Conservation (phyloP, 2,888 invertebrate genomes). For the Nesidiocoris tenuis region DNA sequence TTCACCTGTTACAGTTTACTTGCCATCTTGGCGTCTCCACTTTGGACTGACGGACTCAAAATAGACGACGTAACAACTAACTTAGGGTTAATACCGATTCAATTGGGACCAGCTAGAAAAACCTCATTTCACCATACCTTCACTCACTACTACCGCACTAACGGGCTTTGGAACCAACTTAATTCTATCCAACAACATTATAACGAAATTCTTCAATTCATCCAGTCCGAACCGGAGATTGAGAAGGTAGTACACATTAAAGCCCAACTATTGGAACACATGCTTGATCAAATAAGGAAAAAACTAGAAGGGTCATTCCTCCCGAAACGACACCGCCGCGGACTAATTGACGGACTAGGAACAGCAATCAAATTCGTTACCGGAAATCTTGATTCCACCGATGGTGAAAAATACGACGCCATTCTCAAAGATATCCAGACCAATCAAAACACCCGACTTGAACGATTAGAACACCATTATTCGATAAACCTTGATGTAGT, state of each 20-base stretch:
- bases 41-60: not conserved
- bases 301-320: not conserved
- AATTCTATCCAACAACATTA: not conserved
- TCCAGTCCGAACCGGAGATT: not conserved
- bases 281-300: not conserved
- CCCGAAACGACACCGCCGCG: not conserved
- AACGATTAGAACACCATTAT: constrained; percentile 3
- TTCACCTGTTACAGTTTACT: no score
- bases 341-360: not conserved
- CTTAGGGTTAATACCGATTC: not conserved
- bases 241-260: not conserved
- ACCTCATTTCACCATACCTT: not conserved
- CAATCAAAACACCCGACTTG: not conserved
- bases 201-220: not conserved
- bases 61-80: not conserved
- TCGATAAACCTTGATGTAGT: no score
- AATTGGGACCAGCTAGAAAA: not conserved
- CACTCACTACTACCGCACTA: constrained; percentile 1
- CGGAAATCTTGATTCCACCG: no score
- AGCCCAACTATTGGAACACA: constrained; percentile 7
- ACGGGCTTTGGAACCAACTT: not conserved
- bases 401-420: no score
- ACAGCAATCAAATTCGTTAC: no score
- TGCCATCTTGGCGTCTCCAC: no score
- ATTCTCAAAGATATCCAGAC: not conserved